A percentile compares a stretch with the other conserved stretches of the same genome.
These are phyloP conservation scores for Serinus canaria DNA, from an alignment of 2,113 vertebrate genomes.

Conservation along the genomic window DNA sequence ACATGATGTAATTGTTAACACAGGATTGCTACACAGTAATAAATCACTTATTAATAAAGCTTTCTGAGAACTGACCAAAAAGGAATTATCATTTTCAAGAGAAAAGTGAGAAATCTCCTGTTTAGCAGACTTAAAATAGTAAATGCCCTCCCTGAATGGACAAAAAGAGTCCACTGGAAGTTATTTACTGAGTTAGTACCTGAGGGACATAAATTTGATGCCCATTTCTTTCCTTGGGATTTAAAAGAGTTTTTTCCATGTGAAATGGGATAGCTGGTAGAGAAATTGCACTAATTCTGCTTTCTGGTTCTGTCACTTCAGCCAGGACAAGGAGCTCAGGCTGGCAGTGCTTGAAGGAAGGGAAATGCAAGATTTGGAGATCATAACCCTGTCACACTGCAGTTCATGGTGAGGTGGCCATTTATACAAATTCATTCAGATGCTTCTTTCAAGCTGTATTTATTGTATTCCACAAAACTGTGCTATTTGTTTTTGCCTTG, in stretches of 20 bases:
- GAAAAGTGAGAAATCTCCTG: not conserved
- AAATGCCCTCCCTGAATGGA: not conserved
- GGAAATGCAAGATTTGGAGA: not conserved
- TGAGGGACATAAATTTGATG: not conserved
- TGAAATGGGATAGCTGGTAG: not conserved
- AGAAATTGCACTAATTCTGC: not conserved
- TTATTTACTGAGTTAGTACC: not conserved
- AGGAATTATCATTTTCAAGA: not conserved
- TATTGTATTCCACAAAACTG: not conserved
- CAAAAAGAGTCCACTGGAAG: not conserved
- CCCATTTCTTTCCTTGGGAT: not conserved
- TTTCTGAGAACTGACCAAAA: not conserved
- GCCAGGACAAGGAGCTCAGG: not conserved
- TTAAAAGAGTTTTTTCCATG: not conserved
- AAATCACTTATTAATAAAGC: not conserved
- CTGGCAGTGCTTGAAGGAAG: not conserved
- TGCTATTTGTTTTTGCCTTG: not conserved
- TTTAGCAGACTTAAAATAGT: not conserved
- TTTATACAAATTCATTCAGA: slow-evolving; percentile 10
- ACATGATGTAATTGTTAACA: not conserved
- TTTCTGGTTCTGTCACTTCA: slow-evolving; percentile 4
- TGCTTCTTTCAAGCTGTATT: not conserved
- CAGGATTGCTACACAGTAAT: not conserved
- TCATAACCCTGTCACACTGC: not conserved
- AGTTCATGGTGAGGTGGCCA: not conserved